A percentile compares a stretch with the other conserved stretches of the same genome.
These are phyloP conservation scores for Craseonycteris thonglongyai DNA, from an alignment of 2,113 vertebrate genomes.

Conservation along the genomic window DNA sequence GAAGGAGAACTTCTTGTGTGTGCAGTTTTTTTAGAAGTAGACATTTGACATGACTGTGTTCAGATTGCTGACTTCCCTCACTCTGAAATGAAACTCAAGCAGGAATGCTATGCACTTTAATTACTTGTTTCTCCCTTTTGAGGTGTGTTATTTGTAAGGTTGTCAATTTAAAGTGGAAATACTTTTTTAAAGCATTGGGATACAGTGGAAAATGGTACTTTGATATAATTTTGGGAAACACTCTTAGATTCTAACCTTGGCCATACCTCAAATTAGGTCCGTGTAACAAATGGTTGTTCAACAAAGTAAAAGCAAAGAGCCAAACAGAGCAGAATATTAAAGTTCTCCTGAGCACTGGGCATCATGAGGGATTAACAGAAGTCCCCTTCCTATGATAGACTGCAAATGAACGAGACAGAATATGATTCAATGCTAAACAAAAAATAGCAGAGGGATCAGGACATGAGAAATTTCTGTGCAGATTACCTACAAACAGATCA, in stretches of 20 bases:
- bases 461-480: slow-evolving; percentile 51
- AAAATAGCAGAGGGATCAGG: slow-evolving; percentile 55
- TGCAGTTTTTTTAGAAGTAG: background rate
- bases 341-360: slow-evolving; percentile 51
- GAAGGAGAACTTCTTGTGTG: rapidly evolving
- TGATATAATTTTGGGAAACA: background rate
- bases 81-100: background rate
- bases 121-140: slow-evolving; percentile 31
- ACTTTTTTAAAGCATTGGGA: background rate
- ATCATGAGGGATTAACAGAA: slow-evolving; percentile 2
- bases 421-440: slow-evolving; percentile 62
- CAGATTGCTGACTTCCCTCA: background rate
- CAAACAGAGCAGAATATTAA: slow-evolving; percentile 27
- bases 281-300: background rate
- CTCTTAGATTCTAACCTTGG: background rate
- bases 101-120: background rate
- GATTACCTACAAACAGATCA: slow-evolving; percentile 23
- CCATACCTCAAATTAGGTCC: background rate
- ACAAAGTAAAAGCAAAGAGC: background rate
- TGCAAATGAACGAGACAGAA: slow-evolving; percentile 57
- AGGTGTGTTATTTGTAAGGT: slow-evolving; percentile 14
- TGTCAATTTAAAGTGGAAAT: slow-evolving; percentile 35
- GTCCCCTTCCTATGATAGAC: slow-evolving; percentile 19
- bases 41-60: background rate
- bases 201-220: slow-evolving; percentile 28